A percentile compares a stretch with the other conserved stretches of the same genome.
Conservation (phyloP, 1,140 invertebrate species). For the Meteorus sp. region DNA sequence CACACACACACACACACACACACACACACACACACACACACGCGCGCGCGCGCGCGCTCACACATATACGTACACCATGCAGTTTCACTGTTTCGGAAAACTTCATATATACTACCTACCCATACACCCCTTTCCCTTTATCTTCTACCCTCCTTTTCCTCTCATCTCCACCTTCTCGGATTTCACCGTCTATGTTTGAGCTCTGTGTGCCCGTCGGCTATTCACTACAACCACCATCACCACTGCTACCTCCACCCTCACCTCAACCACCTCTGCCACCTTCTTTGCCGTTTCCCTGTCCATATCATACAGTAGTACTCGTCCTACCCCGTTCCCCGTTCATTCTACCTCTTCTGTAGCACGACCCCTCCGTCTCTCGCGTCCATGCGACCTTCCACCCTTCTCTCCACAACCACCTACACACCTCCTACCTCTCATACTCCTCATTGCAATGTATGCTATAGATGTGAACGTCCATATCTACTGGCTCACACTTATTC, state of each 20-base stretch:
- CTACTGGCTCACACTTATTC: conserved; percentile 14
- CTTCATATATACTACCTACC: no score
- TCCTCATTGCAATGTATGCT: no score
- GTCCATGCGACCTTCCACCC: conserved; percentile 50
- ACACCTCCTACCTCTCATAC: no score
- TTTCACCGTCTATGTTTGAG: no score
- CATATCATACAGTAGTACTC: conserved; percentile 8
- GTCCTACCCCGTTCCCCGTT: conserved; percentile 5
- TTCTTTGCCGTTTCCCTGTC: background rate
- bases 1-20: conserved; percentile 40
- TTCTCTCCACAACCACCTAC: conserved; percentile 44
- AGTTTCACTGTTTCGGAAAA: conserved; percentile 55
- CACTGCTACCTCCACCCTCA: conserved; percentile 48
- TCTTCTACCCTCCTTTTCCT: no score
- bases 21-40: conserved; percentile 41
- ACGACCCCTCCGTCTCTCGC: conserved; percentile 8
- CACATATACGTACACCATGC: conserved; percentile 40
- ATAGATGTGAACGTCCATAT: conserved; percentile 52
- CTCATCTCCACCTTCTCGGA: no score
- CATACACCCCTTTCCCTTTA: no score
- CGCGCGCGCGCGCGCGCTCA: no score
- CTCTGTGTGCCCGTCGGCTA: no score
- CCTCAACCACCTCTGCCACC: conserved; percentile 40
- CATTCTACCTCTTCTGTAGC: conserved; percentile 24
- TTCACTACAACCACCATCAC: no score